phyloP scores from a whole-genome alignment of 1,140 invertebrate species.

The Adelges cooleyi region DNA sequence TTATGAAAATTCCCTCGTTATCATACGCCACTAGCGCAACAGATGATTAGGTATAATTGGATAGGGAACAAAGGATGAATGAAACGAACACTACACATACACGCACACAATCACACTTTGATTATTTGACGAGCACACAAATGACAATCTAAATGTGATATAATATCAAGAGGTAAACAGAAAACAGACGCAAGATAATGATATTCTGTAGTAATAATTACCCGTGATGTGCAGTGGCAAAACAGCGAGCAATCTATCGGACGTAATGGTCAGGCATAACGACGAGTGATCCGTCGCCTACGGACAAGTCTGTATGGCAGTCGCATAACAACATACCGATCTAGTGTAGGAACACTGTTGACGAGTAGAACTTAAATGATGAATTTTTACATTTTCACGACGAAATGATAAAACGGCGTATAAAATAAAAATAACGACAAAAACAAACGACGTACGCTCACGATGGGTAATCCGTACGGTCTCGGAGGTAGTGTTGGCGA shows the following conservation, averaged over 20 bases:
- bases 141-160: background rate
- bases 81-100: constrained; percentile 7
- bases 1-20: background rate
- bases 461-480: too few species aligned
- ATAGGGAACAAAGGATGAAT: constrained; percentile 27
- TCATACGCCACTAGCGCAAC: constrained; percentile 13
- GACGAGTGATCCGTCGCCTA: background rate
- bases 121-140: background rate
- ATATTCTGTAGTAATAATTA: background rate
- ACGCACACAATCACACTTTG: background rate
- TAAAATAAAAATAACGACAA: too few species aligned
- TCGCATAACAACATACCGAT: too few species aligned
- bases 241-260: background rate
- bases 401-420: too few species aligned
- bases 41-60: constrained; percentile 22
- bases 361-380: too few species aligned
- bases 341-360: too few species aligned
- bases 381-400: too few species aligned
- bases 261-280: background rate
- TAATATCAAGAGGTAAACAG: too few species aligned
- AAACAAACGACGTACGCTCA: too few species aligned
- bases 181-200: too few species aligned
- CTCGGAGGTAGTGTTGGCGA: background rate
- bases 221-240: background rate
- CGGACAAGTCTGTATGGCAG: too few species aligned